Percentiles rank a stretch among this genome's conserved stretches.
These are phyloP conservation scores for Archilochus colubris DNA, from an alignment of 2,113 vertebrate species.

Conservation along the genomic window DNA sequence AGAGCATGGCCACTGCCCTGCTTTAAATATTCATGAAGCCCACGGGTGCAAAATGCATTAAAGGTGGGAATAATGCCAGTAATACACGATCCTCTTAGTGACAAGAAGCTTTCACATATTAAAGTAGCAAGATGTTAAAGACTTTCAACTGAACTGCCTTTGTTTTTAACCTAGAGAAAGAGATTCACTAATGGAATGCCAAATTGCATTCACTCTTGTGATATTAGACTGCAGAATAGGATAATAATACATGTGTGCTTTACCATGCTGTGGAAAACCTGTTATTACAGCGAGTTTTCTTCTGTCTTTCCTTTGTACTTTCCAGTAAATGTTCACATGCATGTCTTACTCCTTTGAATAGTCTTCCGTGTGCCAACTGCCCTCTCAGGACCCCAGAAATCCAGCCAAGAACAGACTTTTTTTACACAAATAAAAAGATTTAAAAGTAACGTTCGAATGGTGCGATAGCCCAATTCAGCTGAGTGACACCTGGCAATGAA, in stretches of 20 bases:
- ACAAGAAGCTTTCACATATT: conserved; percentile 71
- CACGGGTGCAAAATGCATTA: conserved; percentile 75
- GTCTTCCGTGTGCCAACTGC: neutral
- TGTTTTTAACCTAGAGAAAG: conserved; percentile 62
- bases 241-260: conserved; percentile 20
- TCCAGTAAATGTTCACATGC: neutral
- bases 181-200: conserved; percentile 62
- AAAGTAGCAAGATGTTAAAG: conserved; percentile 71
- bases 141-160: conserved; percentile 67
- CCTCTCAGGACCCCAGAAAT: neutral
- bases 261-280: neutral
- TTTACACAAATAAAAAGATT: conserved; percentile 29
- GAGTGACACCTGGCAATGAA: neutral
- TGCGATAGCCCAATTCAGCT: conserved; percentile 24
- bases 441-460: conserved; percentile 42
- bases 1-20: conserved; percentile 52
- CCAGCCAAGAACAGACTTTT: neutral
- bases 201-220: conserved; percentile 22
- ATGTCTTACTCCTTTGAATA: neutral
- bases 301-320: neutral
- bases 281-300: conserved; percentile 5
- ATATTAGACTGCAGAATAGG: conserved; percentile 19
- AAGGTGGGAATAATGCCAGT: conserved; percentile 75
- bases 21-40: conserved; percentile 79
- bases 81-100: conserved; percentile 57